Percentiles rank a stretch among this genome's conserved stretches.
Conservation (phyloP, 1,140 invertebrate species). For the Chymomyza costata region DNA sequence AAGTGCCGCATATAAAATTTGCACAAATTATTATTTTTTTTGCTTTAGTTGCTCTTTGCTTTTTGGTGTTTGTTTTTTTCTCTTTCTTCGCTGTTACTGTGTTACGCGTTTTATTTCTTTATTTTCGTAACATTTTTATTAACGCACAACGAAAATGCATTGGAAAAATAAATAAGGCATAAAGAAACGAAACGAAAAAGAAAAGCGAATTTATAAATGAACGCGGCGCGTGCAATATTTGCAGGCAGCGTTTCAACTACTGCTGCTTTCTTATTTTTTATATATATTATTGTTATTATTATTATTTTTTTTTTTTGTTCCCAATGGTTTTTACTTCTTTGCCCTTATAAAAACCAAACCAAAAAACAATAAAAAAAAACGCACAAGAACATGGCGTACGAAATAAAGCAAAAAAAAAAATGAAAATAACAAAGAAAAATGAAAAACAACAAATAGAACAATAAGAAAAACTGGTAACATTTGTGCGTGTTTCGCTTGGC, state of each 20-base stretch:
- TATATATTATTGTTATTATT: conserved; percentile 8
- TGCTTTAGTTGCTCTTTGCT: not conserved
- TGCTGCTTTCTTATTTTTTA: not conserved
- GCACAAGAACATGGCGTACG: conserved; percentile 8
- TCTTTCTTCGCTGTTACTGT: conserved; percentile 30
- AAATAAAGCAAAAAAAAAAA: conserved; percentile 22
- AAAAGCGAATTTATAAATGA: conserved; percentile 62
- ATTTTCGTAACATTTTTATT: conserved; percentile 25
- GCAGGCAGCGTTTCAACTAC: no score
- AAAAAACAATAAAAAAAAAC: conserved; percentile 56
- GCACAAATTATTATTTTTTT: conserved; percentile 60
- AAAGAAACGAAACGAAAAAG: no score
- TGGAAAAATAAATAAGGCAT: conserved; percentile 66
- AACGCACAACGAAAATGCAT: conserved; percentile 47
- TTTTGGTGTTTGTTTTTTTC: conserved; percentile 15
- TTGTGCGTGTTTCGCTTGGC: conserved; percentile 63
- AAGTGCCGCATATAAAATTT: conserved; percentile 72
- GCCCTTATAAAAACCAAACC: conserved; percentile 28
- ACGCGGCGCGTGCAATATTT: not conserved
- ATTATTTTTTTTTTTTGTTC: conserved; percentile 34
- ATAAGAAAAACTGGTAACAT: conserved; percentile 34
- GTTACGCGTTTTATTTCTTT: conserved; percentile 54
- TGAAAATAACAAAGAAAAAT: conserved; percentile 25
- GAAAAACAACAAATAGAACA: conserved; percentile 32
- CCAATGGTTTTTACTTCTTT: conserved; percentile 56